phyloP scores from a whole-genome alignment of 2,888 invertebrate species.

The Archips crataeganus region DNA sequence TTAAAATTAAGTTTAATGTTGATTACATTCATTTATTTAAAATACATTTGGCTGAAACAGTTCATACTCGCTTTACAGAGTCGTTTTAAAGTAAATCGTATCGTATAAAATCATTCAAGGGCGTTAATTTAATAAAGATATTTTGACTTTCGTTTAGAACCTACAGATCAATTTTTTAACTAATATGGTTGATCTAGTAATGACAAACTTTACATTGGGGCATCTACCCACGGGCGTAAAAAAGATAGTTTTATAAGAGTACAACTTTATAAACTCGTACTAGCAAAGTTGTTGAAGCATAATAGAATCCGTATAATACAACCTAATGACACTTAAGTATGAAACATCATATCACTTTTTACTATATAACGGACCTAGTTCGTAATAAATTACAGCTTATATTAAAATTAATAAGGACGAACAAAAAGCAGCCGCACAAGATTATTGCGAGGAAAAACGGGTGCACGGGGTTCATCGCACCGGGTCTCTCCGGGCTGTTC shows the following conservation, averaged over 20 bases:
- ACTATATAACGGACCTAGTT: slow-evolving; percentile 40
- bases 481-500: slow-evolving; percentile 64
- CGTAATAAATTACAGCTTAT: slow-evolving; percentile 45
- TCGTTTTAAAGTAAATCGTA: too few species aligned
- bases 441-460: slow-evolving; percentile 66
- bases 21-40: too few species aligned
- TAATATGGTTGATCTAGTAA: too few species aligned
- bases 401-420: slow-evolving; percentile 62
- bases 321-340: slow-evolving; percentile 27
- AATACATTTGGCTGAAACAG: too few species aligned
- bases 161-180: too few species aligned
- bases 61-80: too few species aligned
- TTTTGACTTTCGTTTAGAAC: too few species aligned
- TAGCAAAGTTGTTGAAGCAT: slow-evolving; percentile 3
- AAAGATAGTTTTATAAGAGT: neutral
- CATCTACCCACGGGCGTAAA: neutral
- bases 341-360: slow-evolving; percentile 36
- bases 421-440: slow-evolving; percentile 65
- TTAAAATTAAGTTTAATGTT: too few species aligned
- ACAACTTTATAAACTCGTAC: neutral
- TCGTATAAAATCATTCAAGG: too few species aligned
- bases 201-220: too few species aligned
- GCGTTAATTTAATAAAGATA: too few species aligned
- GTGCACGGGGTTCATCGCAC: slow-evolving; percentile 74
- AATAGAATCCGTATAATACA: slow-evolving; percentile 18